Percentiles rank a stretch among this genome's conserved stretches.
phyloP scores from a whole-genome alignment of 2,888 invertebrate genomes.

The Chesias legatella region DNA sequence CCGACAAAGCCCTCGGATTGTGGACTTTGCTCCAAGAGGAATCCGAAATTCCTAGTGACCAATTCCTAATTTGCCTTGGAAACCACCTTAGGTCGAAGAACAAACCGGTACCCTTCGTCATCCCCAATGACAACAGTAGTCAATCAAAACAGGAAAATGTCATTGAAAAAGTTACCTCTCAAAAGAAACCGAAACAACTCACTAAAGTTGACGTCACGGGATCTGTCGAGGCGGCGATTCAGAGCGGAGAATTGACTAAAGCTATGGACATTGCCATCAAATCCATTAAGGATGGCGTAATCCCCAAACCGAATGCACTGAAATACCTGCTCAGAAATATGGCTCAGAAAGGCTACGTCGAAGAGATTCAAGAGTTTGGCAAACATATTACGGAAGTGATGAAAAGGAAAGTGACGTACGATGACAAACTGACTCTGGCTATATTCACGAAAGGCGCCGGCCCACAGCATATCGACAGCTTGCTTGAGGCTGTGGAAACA shows the following conservation, averaged over 20 bases:
- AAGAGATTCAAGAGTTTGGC: slow-evolving; percentile 72
- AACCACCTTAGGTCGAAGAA: slow-evolving; percentile 83
- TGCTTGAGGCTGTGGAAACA: slow-evolving; percentile 75
- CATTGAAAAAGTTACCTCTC: slow-evolving; percentile 22
- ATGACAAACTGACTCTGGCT: slow-evolving; percentile 64
- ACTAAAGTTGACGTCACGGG: slow-evolving; percentile 42
- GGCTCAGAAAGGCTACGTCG: slow-evolving; percentile 63
- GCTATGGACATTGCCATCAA: slow-evolving; percentile 80
- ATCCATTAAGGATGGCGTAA: slow-evolving; percentile 68
- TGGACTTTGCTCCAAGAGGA: slow-evolving; percentile 94
- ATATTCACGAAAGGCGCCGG: slow-evolving; percentile 52
- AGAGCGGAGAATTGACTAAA: slow-evolving; percentile 54
- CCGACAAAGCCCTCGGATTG: slow-evolving; percentile 87
- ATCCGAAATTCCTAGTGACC: slow-evolving; percentile 84
- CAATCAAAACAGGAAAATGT: slow-evolving; percentile 1
- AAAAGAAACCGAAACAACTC: slow-evolving; percentile 23
- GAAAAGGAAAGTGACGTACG: slow-evolving; percentile 52
- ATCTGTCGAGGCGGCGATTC: slow-evolving; percentile 43
- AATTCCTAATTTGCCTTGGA: slow-evolving; percentile 84
- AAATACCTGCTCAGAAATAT: slow-evolving; percentile 82
- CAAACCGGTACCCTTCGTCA: slow-evolving; percentile 85
- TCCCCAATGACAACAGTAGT: slow-evolving; percentile 75
- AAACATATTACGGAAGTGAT: slow-evolving; percentile 41
- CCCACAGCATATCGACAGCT: slow-evolving; percentile 61
- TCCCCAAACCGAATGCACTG: slow-evolving; percentile 80